Evolutionary conservation across 2,797 vertebrate species (phyloP).

Genomic region (Heliangelus exortis): DNA sequence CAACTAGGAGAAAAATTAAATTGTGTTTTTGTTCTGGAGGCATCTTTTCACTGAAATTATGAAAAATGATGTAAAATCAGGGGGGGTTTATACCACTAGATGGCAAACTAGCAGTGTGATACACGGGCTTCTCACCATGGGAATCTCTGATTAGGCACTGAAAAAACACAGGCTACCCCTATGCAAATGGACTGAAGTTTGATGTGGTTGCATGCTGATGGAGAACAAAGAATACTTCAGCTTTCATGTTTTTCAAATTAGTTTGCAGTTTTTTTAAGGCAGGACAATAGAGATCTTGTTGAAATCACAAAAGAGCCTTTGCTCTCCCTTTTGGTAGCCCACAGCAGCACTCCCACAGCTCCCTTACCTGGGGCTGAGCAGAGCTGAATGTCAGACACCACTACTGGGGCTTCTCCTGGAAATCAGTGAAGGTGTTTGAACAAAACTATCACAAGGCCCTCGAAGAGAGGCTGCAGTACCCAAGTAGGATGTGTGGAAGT

Average conservation of each 20-base stretch:
- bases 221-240: not conserved
- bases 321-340: not conserved
- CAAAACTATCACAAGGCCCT: not conserved
- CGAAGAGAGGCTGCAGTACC: not conserved
- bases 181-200: not conserved
- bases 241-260: not conserved
- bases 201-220: not conserved
- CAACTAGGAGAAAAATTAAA: not conserved
- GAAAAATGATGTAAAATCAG: not conserved
- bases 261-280: not conserved
- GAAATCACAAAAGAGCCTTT: not conserved
- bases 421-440: not conserved
- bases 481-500: not conserved
- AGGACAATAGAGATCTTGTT: not conserved
- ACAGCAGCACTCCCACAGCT: not conserved
- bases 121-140: not conserved
- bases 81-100: constrained; percentile 44
- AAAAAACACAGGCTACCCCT: not conserved
- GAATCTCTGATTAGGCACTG: not conserved
- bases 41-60: not conserved
- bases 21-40: not conserved
- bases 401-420: not conserved
- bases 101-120: constrained; percentile 60
- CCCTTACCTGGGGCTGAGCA: not conserved
- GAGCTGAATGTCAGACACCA: not conserved